Base-by-base conservation (phyloP, 2,113 vertebrate species). In the Passer montanus region DNA sequence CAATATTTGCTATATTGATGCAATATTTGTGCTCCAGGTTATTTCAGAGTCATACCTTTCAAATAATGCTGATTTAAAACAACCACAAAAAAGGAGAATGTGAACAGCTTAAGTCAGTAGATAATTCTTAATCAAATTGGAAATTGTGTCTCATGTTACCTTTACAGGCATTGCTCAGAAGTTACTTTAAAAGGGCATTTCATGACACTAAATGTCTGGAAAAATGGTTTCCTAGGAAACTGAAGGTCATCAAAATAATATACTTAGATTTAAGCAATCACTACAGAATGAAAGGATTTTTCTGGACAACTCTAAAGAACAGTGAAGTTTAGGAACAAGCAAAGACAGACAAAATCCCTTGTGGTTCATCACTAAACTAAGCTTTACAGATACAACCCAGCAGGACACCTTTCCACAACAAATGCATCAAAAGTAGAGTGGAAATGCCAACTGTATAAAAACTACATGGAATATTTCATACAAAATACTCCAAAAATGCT, bases 401-500 rank as follows among this genome's bases (percentile, higher is more conserved):
- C 58, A 43, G 39, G 60, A 82, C 26, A 43, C 7, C 58, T 44
- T 87, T 76, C 84, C 68, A 88, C 43, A 46, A 39, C 18, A 74
- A 59, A 18, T 0, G 0, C 33, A 50, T 14, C 1, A 1, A 20
- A 91, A 84, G 47, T 0, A 56, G 39, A 84, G 64, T 59, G 73
- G 84, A 87, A 85, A 91, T 52, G 59, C 33, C 90, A 88, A 16
- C 75, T 43, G 15, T 18, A 22, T 17, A 90, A 78, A 30, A 85
- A 24, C 77, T 90, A 68, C 0, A 0, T 88, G 75, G 64, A 90
- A 89, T 95, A 97, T 79, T 97, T 97, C 67, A 96, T 90, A 96
- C 81, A 96, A 89, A 96, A 94, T 97, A 80, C 91, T 97, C 76
- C 67, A 73, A 88, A 88, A 87, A 39, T 92, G 80, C 88, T 97